Percentiles rank a stretch among this genome's conserved stretches.
Conservation (phyloP, 2,888 invertebrate genomes). For the Orgyia antiqua region DNA sequence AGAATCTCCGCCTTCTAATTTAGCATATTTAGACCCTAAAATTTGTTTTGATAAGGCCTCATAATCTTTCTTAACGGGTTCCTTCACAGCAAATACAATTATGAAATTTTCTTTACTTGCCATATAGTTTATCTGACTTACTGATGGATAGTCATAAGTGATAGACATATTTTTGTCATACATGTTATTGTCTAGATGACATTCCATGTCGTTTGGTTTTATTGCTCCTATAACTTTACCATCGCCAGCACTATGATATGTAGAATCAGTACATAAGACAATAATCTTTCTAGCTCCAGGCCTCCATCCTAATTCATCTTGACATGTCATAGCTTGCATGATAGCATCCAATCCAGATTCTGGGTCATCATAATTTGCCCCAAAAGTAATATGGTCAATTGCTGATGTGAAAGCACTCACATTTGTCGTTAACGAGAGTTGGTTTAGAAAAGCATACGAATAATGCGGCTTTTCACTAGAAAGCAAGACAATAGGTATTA, state of each 20-base stretch:
- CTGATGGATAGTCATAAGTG: constrained; percentile 86
- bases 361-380: constrained; percentile 81
- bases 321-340: constrained; percentile 89
- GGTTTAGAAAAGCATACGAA: constrained; percentile 80
- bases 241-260: constrained; percentile 89
- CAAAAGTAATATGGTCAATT: constrained; percentile 29
- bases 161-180: constrained; percentile 67
- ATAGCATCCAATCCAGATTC: constrained; percentile 93
- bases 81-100: constrained; percentile 86
- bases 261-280: constrained; percentile 87
- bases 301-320: constrained; percentile 86
- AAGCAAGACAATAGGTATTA: too few species aligned
- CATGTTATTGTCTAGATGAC: constrained; percentile 76
- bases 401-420: constrained; percentile 40
- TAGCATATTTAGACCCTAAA: constrained; percentile 82
- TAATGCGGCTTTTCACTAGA: not conserved
- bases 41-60: constrained; percentile 77
- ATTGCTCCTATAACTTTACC: constrained; percentile 85
- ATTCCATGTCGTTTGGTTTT: constrained; percentile 83
- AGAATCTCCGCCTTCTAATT: constrained; percentile 54
- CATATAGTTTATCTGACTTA: constrained; percentile 81
- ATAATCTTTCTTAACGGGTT: constrained; percentile 58
- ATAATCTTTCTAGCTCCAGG: constrained; percentile 83
- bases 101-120: constrained; percentile 84
- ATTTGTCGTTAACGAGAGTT: constrained; percentile 81